A percentile compares a stretch with the other conserved stretches of the same genome.
Conservation (phyloP, 1,140 invertebrate genomes). For the Leptinotarsa texana region DNA sequence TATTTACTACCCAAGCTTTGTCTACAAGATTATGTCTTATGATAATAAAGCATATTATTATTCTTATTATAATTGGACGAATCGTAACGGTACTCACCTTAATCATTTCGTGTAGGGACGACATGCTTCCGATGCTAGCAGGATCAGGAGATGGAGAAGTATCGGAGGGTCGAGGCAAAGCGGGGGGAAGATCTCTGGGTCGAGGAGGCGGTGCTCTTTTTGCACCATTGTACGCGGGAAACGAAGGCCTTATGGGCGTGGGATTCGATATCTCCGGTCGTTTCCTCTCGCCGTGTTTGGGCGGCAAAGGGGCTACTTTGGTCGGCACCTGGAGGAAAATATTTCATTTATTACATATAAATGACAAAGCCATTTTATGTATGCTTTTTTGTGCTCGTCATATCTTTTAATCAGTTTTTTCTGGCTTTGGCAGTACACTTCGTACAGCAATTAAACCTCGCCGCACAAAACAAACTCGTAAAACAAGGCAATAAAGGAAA, state of each 20-base stretch:
- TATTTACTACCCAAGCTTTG: too few relatives aligned
- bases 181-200: slow-evolving; percentile 64
- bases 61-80: too few relatives aligned
- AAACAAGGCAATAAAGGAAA: too few relatives aligned
- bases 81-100: slow-evolving; percentile 51
- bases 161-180: slow-evolving; percentile 62
- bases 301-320: slow-evolving; percentile 51
- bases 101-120: slow-evolving; percentile 73
- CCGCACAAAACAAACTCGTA: too few relatives aligned
- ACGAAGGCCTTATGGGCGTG: slow-evolving; percentile 55
- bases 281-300: slow-evolving; percentile 53
- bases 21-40: too few relatives aligned
- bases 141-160: slow-evolving; percentile 59
- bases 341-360: too few relatives aligned
- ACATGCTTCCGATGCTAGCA: slow-evolving; percentile 72
- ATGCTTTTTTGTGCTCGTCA: too few relatives aligned
- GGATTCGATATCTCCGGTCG: slow-evolving; percentile 60
- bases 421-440: too few relatives aligned
- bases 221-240: slow-evolving; percentile 58
- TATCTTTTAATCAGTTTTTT: too few relatives aligned
- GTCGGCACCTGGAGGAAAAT: slow-evolving; percentile 17
- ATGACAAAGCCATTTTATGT: too few relatives aligned
- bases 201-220: slow-evolving; percentile 63
- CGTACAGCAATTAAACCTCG: too few relatives aligned
- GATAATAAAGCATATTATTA: too few relatives aligned